These are phyloP conservation scores for Anser cygnoides DNA, from an alignment of 2,113 vertebrate species.

Conservation along the genomic window DNA sequence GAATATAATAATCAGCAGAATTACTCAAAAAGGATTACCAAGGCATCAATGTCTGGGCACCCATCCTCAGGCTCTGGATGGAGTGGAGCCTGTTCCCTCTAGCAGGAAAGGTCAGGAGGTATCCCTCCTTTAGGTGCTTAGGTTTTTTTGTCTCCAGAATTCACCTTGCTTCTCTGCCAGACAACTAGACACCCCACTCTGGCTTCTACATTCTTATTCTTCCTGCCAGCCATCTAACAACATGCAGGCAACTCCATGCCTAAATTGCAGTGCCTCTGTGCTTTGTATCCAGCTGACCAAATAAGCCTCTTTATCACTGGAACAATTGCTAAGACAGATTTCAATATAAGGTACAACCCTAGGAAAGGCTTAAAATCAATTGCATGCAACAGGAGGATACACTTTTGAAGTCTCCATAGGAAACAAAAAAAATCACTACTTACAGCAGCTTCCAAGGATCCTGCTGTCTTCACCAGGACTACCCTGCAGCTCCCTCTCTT, in stretches of 20 bases:
- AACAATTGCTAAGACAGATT: neutral
- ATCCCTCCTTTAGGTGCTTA: neutral
- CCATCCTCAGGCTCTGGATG: neutral
- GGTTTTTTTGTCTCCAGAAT: neutral
- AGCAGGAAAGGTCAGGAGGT: neutral
- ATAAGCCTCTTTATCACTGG: neutral
- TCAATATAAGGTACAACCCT: neutral
- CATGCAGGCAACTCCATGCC: neutral
- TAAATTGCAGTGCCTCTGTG: neutral
- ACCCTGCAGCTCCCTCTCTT: constrained; percentile 2
- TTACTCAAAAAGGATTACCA: neutral
- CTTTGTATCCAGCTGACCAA: neutral
- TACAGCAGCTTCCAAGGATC: constrained; percentile 35
- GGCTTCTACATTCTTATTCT: neutral
- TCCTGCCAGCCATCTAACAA: neutral
- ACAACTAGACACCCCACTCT: neutral
- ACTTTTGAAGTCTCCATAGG: neutral
- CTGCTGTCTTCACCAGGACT: neutral
- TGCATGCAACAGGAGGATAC: neutral
- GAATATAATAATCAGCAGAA: neutral
- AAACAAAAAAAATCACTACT: constrained; percentile 38
- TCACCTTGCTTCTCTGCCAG: neutral
- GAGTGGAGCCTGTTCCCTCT: neutral
- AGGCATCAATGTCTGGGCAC: neutral
- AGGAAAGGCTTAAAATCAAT: neutral